Conservation (phyloP, 64 coral and sea anemone species). For the Montipora capricornis region DNA sequence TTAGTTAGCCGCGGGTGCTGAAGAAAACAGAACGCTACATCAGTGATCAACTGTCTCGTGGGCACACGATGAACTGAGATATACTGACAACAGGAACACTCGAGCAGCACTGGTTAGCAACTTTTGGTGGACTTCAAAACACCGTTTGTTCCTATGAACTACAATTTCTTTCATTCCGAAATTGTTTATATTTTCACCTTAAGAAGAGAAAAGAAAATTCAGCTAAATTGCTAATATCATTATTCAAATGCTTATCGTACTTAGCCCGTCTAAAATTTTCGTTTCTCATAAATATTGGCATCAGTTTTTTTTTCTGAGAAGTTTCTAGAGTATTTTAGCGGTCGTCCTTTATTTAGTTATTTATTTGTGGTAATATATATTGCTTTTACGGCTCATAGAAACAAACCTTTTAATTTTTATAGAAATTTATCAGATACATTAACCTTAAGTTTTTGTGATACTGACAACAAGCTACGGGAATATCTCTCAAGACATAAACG, state of each 20-base stretch:
- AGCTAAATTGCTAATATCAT: background rate
- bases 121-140: background rate
- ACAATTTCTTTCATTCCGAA: background rate
- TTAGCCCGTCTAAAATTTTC: too few relatives aligned
- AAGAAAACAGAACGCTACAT: too few relatives aligned
- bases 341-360: background rate
- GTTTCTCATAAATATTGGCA: background rate
- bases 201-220: too few relatives aligned
- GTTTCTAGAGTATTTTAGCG: background rate
- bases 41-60: too few relatives aligned
- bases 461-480: too few relatives aligned
- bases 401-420: slow-evolving; percentile 5
- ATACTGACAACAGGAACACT: too few relatives aligned
- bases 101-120: too few relatives aligned
- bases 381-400: background rate
- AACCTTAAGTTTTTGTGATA: background rate
- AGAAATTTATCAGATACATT: background rate
- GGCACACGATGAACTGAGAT: too few relatives aligned
- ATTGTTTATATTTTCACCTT: background rate
- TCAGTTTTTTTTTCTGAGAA: background rate
- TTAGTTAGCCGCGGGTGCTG: too few relatives aligned
- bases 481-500: too few relatives aligned
- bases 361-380: background rate
- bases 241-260: background rate
- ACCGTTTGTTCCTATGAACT: background rate